phyloP scores from a whole-genome alignment of 2,888 invertebrate species.

The Acrobasis consociella region DNA sequence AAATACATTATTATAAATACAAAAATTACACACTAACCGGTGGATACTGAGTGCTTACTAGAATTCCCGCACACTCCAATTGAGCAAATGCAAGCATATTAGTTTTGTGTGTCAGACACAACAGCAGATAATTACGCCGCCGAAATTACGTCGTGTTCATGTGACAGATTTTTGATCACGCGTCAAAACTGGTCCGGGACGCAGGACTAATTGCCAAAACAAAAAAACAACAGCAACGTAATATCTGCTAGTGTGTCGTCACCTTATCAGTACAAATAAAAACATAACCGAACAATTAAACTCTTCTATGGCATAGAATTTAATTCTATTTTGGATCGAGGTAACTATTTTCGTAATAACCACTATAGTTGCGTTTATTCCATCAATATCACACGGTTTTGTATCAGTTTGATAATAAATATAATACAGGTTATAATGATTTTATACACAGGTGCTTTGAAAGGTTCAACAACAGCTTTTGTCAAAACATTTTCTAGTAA shows the following conservation, averaged over 20 bases:
- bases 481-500: constrained; percentile 1
- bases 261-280: constrained; percentile 9
- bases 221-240: no score
- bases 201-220: no score
- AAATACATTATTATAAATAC: constrained; percentile 73
- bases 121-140: no score
- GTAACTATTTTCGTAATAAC: constrained; percentile 60
- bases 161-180: no score
- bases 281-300: constrained; percentile 12
- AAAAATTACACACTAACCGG: constrained; percentile 70
- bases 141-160: no score
- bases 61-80: constrained; percentile 49
- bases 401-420: constrained; percentile 41
- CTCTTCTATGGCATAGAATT: constrained; percentile 37
- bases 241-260: neutral
- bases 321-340: constrained; percentile 48
- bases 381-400: constrained; percentile 64
- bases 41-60: constrained; percentile 63
- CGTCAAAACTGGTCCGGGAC: neutral
- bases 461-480: constrained; percentile 16
- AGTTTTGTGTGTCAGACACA: constrained; percentile 24
- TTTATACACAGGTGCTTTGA: constrained; percentile 30
- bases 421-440: constrained; percentile 24
- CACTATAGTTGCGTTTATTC: constrained; percentile 48
- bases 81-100: constrained; percentile 76